Evolutionary conservation across 2,888 invertebrate species (phyloP).

Genomic region (Xestoiulus laeticollis): DNA sequence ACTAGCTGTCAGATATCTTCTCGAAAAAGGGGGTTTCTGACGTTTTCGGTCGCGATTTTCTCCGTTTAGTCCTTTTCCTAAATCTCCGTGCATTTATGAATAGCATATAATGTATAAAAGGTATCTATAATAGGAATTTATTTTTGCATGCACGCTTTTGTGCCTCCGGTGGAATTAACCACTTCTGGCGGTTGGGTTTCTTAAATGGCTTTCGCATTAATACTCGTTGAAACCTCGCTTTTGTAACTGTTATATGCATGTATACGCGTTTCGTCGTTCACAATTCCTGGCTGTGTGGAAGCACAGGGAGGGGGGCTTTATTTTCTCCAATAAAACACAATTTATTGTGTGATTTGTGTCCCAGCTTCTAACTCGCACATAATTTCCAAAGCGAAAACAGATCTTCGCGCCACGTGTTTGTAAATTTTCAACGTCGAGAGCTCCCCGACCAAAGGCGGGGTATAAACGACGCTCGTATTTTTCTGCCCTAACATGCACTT

Average conservation of each 20-base stretch:
- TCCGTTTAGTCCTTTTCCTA: background rate
- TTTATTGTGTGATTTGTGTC: constrained; percentile 43
- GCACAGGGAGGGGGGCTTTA: constrained; percentile 35
- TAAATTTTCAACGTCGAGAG: background rate
- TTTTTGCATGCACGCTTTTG: background rate
- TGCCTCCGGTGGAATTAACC: constrained; percentile 30
- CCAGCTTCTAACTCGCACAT: constrained; percentile 23
- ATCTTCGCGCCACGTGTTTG: constrained; percentile 32
- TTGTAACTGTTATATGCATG: no score
- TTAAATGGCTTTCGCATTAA: constrained; percentile 27
- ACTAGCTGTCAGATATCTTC: no score
- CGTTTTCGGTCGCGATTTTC: background rate
- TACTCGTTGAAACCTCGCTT: constrained; percentile 16
- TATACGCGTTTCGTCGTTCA: background rate
- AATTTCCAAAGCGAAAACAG: constrained; percentile 25
- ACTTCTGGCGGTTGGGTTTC: constrained; percentile 43
- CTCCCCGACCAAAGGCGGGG: background rate
- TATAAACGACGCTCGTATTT: background rate
- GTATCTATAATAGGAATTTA: constrained; percentile 28
- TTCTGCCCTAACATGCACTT: constrained; percentile 39
- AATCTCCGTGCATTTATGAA: background rate
- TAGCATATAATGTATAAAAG: background rate
- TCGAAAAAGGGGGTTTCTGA: background rate
- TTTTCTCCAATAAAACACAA: constrained; percentile 41
- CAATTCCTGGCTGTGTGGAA: background rate